These are phyloP conservation scores for Cephus spinipes DNA, from an alignment of 2,888 invertebrate species.

Conservation along the genomic window DNA sequence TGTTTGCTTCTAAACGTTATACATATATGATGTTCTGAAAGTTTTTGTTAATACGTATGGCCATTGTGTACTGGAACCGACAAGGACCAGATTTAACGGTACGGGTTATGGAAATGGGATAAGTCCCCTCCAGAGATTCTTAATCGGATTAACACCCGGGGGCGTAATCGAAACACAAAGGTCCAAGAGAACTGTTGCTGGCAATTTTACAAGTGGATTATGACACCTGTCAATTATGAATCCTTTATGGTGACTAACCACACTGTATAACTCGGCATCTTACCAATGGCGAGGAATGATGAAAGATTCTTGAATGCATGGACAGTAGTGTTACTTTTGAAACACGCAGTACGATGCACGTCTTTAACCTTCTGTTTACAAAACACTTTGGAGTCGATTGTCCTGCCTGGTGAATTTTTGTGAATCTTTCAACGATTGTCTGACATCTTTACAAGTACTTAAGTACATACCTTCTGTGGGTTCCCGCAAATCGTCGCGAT, in stretches of 20 bases:
- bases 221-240: slow-evolving; percentile 35
- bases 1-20: neutral
- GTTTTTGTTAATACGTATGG: neutral
- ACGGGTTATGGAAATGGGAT: slow-evolving; percentile 11
- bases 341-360: neutral
- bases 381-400: neutral
- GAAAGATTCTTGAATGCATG: neutral
- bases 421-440: neutral
- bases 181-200: slow-evolving; percentile 28
- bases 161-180: slow-evolving; percentile 30
- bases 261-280: neutral
- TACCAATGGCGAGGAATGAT: neutral
- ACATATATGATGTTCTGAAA: no score
- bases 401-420: neutral
- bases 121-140: neutral
- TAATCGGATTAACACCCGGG: slow-evolving; percentile 30
- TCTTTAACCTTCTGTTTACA: neutral
- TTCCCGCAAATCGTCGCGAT: neutral
- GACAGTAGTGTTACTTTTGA: neutral
- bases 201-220: slow-evolving; percentile 38
- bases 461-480: neutral
- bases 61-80: neutral
- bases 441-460: neutral
- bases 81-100: neutral
- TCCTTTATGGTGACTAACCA: slow-evolving; percentile 3